phyloP scores from a whole-genome alignment of 2,113 vertebrate species.

The Hemiprocne comata region DNA sequence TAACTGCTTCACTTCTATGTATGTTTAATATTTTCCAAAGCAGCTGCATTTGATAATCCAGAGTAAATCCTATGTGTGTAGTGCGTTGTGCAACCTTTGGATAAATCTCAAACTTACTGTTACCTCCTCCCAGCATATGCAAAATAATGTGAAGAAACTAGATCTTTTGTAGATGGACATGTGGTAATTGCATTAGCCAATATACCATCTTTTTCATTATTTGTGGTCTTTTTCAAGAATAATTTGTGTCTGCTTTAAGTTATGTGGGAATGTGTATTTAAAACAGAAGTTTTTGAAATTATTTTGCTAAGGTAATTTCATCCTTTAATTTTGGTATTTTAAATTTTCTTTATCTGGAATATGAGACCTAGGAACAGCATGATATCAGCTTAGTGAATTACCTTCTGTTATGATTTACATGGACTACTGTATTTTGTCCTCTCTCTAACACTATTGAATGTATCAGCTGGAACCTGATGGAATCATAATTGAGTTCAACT shows the following conservation, averaged over 20 bases:
- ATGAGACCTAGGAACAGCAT: not conserved
- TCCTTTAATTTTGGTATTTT: not conserved
- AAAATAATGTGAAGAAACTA: not conserved
- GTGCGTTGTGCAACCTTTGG: not conserved
- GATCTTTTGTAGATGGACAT: not conserved
- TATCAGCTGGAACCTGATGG: not conserved
- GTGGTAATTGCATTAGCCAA: not conserved
- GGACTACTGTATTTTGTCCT: not conserved
- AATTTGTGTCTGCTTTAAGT: not conserved
- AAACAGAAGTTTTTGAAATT: not conserved
- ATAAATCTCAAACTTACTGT: not conserved
- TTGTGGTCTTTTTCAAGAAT: not conserved
- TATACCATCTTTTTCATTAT: not conserved
- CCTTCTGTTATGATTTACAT: slow-evolving; percentile 10
- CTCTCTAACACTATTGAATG: not conserved
- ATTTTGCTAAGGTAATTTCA: not conserved
- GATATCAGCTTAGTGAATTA: not conserved
- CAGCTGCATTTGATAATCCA: not conserved
- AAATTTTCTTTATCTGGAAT: not conserved
- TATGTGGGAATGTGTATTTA: not conserved
- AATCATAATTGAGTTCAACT: slow-evolving; percentile 37
- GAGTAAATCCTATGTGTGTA: not conserved
- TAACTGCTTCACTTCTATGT: not conserved
- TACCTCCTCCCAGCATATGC: not conserved
- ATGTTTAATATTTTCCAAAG: not conserved